Conservation (phyloP, 2,888 invertebrate species). For the Drosophila tripunctata region DNA sequence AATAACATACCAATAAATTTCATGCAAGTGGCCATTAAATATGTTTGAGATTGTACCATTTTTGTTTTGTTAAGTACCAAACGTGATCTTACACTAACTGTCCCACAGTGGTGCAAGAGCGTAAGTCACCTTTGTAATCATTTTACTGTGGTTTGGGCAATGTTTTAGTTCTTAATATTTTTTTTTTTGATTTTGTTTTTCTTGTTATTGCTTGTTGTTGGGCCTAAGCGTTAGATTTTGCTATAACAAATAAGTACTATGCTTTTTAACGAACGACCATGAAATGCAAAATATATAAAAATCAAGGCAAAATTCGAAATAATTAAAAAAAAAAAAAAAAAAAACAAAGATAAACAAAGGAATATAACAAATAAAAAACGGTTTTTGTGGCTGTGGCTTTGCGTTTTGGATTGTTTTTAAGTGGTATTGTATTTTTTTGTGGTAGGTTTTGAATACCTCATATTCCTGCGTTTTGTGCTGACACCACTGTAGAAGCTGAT, state of each 20-base stretch:
- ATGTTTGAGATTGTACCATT: too few species aligned
- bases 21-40: too few species aligned
- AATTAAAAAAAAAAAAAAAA: conserved; percentile 15
- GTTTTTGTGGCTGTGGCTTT: conserved; percentile 51
- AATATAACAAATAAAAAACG: conserved; percentile 43
- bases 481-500: conserved; percentile 98
- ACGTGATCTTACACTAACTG: too few species aligned
- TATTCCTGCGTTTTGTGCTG: conserved; percentile 98
- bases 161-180: conserved; percentile 47
- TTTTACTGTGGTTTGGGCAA: conserved; percentile 49
- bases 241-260: conserved; percentile 23
- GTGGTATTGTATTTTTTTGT: conserved; percentile 23
- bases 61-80: too few species aligned
- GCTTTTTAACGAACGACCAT: conserved; percentile 43
- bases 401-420: conserved; percentile 22
- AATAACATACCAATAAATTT: too few species aligned
- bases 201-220: conserved; percentile 38
- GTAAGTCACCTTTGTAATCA: neutral
- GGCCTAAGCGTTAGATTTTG: conserved; percentile 53
- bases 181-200: conserved; percentile 20
- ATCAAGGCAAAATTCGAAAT: conserved; percentile 21
- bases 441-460: conserved; percentile 88
- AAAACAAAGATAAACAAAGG: conserved; percentile 12
- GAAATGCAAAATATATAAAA: conserved; percentile 36
- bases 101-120: neutral